phyloP scores from a whole-genome alignment of 1,140 invertebrate genomes.

The Papilio polytes region DNA sequence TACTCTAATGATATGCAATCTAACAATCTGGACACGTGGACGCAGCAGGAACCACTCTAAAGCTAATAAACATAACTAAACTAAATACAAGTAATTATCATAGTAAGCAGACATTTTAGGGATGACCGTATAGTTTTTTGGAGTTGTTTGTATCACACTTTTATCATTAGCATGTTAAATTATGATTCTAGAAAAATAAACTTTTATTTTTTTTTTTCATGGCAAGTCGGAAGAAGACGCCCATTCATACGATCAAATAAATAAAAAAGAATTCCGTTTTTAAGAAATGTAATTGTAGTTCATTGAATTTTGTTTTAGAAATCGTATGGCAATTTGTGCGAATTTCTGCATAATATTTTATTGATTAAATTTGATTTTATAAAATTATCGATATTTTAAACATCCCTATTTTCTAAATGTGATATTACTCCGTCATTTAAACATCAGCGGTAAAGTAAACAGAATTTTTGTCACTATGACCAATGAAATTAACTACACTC shows the following conservation, averaged over 20 bases:
- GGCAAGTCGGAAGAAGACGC: too few relatives aligned
- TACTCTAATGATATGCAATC: constrained; percentile 21
- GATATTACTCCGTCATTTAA: constrained; percentile 65
- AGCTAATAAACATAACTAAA: constrained; percentile 66
- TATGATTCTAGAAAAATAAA: neutral
- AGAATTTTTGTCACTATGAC: constrained; percentile 82
- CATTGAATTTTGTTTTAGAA: too few relatives aligned
- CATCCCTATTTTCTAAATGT: constrained; percentile 47
- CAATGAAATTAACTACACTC: constrained; percentile 76
- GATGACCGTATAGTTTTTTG: neutral
- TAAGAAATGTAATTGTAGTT: neutral
- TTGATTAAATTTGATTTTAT: too few relatives aligned
- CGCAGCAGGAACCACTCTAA: constrained; percentile 66
- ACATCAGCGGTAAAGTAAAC: constrained; percentile 70
- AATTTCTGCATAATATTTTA: too few relatives aligned
- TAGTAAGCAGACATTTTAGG: constrained; percentile 55
- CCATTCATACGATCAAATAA: too few relatives aligned
- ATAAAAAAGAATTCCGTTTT: neutral
- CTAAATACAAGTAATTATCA: constrained; percentile 70
- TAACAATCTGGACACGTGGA: constrained; percentile 47
- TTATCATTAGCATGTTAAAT: neutral
- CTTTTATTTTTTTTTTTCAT: too few relatives aligned
- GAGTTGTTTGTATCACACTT: neutral
- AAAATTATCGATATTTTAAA: neutral
- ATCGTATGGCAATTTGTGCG: too few relatives aligned